A percentile compares a stretch with the other conserved stretches of the same genome.
phyloP scores from a whole-genome alignment of 2,888 invertebrate species.

The Himalopsyche japonica region DNA sequence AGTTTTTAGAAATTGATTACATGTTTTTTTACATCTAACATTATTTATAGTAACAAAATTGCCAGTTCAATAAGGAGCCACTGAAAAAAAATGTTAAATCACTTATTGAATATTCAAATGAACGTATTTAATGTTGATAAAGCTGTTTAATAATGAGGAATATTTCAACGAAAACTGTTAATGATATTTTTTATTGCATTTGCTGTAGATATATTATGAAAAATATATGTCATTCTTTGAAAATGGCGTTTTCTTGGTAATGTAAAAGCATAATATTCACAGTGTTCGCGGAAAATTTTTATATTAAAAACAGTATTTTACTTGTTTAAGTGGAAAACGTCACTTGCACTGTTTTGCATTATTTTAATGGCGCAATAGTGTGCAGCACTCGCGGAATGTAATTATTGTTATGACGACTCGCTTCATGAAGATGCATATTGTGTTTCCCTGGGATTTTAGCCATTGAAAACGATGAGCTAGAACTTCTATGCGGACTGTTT shows the following conservation, averaged over 20 bases:
- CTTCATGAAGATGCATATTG: too few species aligned
- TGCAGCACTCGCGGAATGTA: constrained; percentile 7
- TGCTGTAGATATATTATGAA: not conserved
- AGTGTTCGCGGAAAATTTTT: not conserved
- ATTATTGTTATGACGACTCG: not conserved
- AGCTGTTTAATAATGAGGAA: not conserved
- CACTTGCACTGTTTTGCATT: constrained; percentile 16
- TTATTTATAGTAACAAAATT: too few species aligned
- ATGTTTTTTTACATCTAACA: too few species aligned
- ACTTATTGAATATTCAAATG: too few species aligned
- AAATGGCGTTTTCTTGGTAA: not conserved
- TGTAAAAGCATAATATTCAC: not conserved
- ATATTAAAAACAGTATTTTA: constrained; percentile 29
- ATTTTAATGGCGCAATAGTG: constrained; percentile 23
- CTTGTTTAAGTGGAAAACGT: not conserved
- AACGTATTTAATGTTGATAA: not conserved
- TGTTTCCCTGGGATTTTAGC: too few species aligned
- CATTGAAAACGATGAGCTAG: too few species aligned
- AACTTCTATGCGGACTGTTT: too few species aligned
- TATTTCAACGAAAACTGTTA: not conserved
- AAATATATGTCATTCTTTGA: not conserved
- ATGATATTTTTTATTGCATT: not conserved
- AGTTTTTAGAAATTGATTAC: too few species aligned
- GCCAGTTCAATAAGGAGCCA: too few species aligned
- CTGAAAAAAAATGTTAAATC: too few species aligned